A percentile compares a stretch with the other conserved stretches of the same genome.
Conservation (phyloP, 2,797 vertebrate species). For the Euphonia xanthogaster region DNA sequence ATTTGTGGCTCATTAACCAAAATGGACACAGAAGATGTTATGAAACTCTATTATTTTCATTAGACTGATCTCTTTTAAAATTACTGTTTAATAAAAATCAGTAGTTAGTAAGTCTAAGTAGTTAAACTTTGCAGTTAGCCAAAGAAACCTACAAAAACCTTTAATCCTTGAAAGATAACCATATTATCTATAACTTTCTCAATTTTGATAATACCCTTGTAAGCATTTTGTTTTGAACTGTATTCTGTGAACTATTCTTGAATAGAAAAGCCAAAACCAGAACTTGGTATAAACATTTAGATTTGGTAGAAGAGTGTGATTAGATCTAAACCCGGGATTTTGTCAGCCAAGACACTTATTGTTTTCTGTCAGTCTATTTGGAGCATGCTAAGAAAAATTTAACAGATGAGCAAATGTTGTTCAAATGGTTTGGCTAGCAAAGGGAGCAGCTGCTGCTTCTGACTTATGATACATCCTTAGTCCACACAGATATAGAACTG, state of each 20-base stretch:
- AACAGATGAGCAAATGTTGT: neutral
- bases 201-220: neutral
- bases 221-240: neutral
- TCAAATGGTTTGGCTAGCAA: constrained; percentile 35
- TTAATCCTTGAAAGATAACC: neutral
- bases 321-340: neutral
- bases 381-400: constrained; percentile 17
- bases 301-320: neutral
- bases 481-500: neutral
- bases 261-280: neutral
- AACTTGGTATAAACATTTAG: neutral
- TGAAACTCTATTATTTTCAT: neutral
- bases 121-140: neutral
- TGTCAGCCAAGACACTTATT: constrained; percentile 14
- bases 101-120: neutral
- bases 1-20: neutral
- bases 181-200: neutral
- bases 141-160: neutral
- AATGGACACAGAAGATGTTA: neutral
- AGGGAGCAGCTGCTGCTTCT: constrained; percentile 26
- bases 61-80: neutral
- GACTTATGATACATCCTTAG: neutral
- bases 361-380: constrained; percentile 28
- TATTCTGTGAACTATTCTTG: neutral
- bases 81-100: neutral